A percentile compares a stretch with the other conserved stretches of the same genome.
Conservation (phyloP, 2,113 vertebrate genomes). For the Mesitornis unicolor region DNA sequence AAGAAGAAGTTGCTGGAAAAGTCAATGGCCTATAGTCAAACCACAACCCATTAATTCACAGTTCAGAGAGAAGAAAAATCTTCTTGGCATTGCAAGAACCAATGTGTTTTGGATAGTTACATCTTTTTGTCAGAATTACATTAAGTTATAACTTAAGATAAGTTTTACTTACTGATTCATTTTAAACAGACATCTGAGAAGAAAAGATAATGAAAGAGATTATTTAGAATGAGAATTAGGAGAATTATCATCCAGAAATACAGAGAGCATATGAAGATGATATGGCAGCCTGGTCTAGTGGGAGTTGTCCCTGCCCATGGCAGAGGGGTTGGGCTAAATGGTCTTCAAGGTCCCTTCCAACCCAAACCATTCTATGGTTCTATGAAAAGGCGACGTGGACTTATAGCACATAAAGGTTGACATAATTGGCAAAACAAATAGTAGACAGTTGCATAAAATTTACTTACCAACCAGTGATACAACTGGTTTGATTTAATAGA, state of each 20-base stretch:
- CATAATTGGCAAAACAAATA: neutral
- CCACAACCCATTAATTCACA: neutral
- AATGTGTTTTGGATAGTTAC: neutral
- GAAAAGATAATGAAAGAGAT: neutral
- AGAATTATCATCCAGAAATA: neutral
- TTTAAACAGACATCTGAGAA: neutral
- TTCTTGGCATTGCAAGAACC: neutral
- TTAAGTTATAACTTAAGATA: neutral
- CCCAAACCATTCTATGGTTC: no score
- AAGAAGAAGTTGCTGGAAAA: neutral
- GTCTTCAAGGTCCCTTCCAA: no score
- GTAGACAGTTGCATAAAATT: neutral
- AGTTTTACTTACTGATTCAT: neutral
- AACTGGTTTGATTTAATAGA: neutral
- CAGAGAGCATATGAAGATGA: neutral
- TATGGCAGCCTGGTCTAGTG: no score
- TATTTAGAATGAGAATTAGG: neutral
- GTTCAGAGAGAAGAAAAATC: neutral
- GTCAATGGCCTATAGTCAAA: neutral
- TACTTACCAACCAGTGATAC: neutral
- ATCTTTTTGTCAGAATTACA: neutral
- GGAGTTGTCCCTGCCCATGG: no score
- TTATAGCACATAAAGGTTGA: neutral
- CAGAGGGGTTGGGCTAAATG: no score
- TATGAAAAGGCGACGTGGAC: neutral